Evolutionary conservation across 2,888 invertebrate genomes (phyloP), one percentile per base, ranked within the genome.

Genomic region (Aromia moschata): DNA sequence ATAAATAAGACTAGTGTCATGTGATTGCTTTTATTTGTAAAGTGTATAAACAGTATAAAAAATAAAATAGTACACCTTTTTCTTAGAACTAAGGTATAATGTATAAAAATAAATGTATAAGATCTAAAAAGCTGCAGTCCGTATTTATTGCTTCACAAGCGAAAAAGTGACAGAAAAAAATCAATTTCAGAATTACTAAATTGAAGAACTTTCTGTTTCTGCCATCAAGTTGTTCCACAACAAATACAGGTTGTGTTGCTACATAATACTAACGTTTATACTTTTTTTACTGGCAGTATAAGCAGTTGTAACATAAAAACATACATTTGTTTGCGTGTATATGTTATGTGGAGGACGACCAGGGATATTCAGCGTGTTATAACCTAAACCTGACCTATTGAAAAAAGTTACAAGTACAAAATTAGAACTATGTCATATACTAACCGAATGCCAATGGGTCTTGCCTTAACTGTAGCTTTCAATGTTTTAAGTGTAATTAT

Each of bases 31-130:
- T 68, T 65, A 68, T 67, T 65, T 56, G 61, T 55, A 62, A 54
- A 46, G 56, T 59, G 52, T 58, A 60, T 57, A 62, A 59, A 58
- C 54, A 45, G 44, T 58, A 64, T 73, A 71, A 70, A 74, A 72
- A 74, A 76, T 71, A 74, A 76, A 75, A 76, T 76, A 75, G 74
- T 75, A 76, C 75, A 74, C 75, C 75, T 74, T 65, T 69, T 17
- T 58, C 68, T 69, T 72, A 70, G 65, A 58, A 49, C 68, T 69
- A 71, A 47, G 38, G 58, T 62, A 62, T 47, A n/a, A n/a, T n/a
- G n/a, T n/a, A n/a, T n/a, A n/a, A n/a, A n/a, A n/a, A n/a, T n/a
- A 54, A 36, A 15, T 47, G 37, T 14, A 38, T 38, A 49, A 25
- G 20, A 47, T 38, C 18, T 18, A 38, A 49, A 38, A 16, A 38